Conservation (phyloP, 2,888 invertebrate genomes). For the Bimastos eiseni region DNA sequence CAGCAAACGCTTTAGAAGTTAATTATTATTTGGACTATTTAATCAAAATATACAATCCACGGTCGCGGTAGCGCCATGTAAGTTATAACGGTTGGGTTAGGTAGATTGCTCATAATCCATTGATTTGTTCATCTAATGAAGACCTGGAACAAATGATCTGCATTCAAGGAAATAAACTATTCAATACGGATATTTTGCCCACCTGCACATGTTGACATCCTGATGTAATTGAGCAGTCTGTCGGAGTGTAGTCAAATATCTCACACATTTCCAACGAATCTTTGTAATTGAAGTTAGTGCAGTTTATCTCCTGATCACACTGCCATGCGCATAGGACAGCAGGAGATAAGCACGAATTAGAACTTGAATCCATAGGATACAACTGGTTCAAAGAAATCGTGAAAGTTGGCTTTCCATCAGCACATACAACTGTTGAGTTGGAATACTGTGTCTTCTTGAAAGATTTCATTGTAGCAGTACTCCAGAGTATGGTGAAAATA, state of each 20-base stretch:
- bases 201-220: slow-evolving; percentile 2
- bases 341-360: neutral
- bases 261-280: neutral
- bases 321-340: neutral
- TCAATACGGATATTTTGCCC: too few relatives aligned
- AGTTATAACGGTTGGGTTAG: too few relatives aligned
- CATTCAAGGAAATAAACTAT: too few relatives aligned
- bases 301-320: neutral
- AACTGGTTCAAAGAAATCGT: neutral
- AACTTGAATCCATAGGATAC: neutral
- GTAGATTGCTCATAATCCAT: too few relatives aligned
- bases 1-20: too few relatives aligned
- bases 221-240: neutral
- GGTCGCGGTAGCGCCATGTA: too few relatives aligned
- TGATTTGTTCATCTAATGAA: too few relatives aligned
- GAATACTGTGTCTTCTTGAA: neutral
- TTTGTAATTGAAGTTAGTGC: slow-evolving; percentile 17
- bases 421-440: neutral
- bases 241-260: neutral
- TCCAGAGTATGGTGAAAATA: neutral
- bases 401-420: neutral
- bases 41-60: too few relatives aligned
- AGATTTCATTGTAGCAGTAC: neutral
- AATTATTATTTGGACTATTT: too few relatives aligned
- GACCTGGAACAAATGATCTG: too few relatives aligned